A percentile compares a stretch with the other conserved stretches of the same genome.
phyloP scores from a whole-genome alignment of 2,888 invertebrate species.

The Papilio protenor region DNA sequence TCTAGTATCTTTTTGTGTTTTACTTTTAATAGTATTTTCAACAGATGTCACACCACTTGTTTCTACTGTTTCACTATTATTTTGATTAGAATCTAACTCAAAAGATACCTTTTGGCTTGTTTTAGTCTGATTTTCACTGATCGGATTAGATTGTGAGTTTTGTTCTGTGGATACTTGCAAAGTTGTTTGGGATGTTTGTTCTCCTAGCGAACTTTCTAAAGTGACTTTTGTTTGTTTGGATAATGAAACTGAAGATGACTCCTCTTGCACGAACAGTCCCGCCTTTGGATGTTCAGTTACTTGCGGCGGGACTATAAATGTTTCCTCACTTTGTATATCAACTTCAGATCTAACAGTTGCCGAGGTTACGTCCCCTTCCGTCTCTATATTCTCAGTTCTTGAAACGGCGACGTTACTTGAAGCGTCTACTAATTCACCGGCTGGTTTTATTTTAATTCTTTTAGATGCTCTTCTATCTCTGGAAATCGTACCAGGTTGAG shows the following conservation, averaged over 20 bases:
- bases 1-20: constrained; percentile 11
- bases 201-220: constrained; percentile 45
- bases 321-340: constrained; percentile 44
- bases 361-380: constrained; percentile 36
- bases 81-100: constrained; percentile 4
- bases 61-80: constrained; percentile 12
- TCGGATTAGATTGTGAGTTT: constrained; percentile 39
- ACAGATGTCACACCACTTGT: neutral
- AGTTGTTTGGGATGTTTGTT: constrained; percentile 49
- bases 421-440: constrained; percentile 55
- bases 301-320: constrained; percentile 36
- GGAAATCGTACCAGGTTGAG: constrained; percentile 43
- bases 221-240: constrained; percentile 39
- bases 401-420: constrained; percentile 35
- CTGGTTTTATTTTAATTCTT: constrained; percentile 28
- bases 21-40: constrained; percentile 20
- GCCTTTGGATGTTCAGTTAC: constrained; percentile 22
- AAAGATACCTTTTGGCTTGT: constrained; percentile 38
- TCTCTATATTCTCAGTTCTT: constrained; percentile 37
- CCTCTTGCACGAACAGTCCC: constrained; percentile 42
- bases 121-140: constrained; percentile 20
- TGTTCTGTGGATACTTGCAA: constrained; percentile 43
- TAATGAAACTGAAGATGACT: constrained; percentile 40
- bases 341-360: constrained; percentile 44
- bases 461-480: constrained; percentile 1